Evolutionary conservation across 2,113 vertebrate species (phyloP).

Genomic region (Proteles cristata): DNA sequence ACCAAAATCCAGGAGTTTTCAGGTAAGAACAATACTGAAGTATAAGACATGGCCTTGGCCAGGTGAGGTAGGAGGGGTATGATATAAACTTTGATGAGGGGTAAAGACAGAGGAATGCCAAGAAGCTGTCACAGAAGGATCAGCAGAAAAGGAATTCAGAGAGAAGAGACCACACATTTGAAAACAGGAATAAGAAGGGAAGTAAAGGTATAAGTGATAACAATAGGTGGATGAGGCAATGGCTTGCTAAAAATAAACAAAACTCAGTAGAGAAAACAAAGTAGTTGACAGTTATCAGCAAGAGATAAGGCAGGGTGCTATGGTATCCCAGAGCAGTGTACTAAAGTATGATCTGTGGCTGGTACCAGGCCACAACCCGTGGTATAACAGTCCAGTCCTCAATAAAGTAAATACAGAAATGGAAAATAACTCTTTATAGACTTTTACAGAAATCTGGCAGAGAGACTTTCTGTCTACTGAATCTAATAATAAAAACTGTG

Average conservation of each 20-base stretch:
- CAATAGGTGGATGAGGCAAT: not conserved
- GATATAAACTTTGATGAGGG: not conserved
- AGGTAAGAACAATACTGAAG: not conserved
- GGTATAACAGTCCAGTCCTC: not conserved
- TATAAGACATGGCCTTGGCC: not conserved
- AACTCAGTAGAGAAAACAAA: constrained; percentile 36
- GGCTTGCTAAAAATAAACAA: not conserved
- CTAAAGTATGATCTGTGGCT: not conserved
- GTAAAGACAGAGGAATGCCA: constrained; percentile 15
- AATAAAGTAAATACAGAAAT: not conserved
- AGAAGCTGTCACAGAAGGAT: not conserved
- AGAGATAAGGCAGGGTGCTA: not conserved
- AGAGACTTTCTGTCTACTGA: not conserved
- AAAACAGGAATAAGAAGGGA: not conserved
- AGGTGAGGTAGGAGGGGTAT: not conserved
- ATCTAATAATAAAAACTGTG: constrained; percentile 5
- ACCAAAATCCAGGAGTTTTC: not conserved
- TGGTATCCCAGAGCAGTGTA: not conserved
- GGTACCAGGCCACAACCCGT: not conserved
- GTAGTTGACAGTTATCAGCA: not conserved
- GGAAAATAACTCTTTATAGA: not conserved
- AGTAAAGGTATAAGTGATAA: not conserved
- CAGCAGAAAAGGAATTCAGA: constrained; percentile 4
- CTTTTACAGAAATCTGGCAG: not conserved
- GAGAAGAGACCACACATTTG: not conserved